These are phyloP conservation scores for Plestiodon gilberti DNA, from an alignment of 2,113 vertebrate genomes.

Conservation along the genomic window DNA sequence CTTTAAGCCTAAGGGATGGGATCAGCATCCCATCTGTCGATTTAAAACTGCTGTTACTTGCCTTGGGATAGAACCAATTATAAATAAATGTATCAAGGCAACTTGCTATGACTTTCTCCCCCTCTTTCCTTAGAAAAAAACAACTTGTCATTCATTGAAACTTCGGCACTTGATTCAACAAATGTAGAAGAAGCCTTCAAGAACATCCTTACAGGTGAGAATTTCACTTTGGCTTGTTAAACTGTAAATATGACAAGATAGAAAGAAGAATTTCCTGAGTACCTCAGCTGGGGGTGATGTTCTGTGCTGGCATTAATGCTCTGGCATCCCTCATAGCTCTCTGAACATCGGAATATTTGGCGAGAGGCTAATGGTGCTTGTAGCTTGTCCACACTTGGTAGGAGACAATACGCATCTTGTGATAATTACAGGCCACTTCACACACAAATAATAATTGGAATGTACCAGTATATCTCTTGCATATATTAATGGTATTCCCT, in stretches of 20 bases:
- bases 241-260: too few species aligned
- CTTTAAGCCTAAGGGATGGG: not conserved
- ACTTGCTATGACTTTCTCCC: not conserved
- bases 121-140: constrained; percentile 85
- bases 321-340: not conserved
- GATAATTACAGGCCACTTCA: not conserved
- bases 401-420: not conserved
- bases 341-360: too few species aligned
- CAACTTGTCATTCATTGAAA: constrained; percentile 98
- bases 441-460: not conserved
- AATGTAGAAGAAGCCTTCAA: constrained; percentile 98
- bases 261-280: not conserved
- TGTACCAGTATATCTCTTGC: not conserved
- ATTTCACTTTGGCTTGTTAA: not conserved
- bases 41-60: not conserved
- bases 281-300: not conserved
- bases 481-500: not conserved
- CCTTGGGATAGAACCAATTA: too few species aligned
- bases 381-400: not conserved
- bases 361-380: not conserved
- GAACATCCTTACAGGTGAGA: constrained; percentile 93
- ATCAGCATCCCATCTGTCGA: not conserved
- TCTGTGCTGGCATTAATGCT: too few species aligned
- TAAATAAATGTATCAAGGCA: not conserved
- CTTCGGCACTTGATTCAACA: constrained; percentile 96